A percentile compares a stretch with the other conserved stretches of the same genome.
Conservation (phyloP, 2,888 invertebrate genomes). For the Pasiphila rectangulata region DNA sequence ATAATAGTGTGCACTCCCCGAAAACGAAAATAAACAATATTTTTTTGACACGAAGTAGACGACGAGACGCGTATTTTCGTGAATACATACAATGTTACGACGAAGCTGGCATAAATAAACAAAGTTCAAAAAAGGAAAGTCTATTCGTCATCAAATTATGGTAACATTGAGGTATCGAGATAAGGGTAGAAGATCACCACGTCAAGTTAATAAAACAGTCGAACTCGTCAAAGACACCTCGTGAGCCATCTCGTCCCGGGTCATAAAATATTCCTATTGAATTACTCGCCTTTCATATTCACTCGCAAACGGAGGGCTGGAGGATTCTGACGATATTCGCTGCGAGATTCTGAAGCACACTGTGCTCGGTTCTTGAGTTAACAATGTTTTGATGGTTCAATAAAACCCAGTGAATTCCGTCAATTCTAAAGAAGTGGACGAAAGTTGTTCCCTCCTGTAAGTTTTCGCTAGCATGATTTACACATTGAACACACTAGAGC, state of each 20-base stretch:
- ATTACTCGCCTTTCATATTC: constrained; percentile 33
- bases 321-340: constrained; percentile 1
- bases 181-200: constrained; percentile 5
- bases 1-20: too few species aligned
- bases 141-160: not conserved
- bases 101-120: not conserved
- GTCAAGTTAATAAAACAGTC: constrained; percentile 16
- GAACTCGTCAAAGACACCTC: constrained; percentile 16
- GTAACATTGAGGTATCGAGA: constrained; percentile 7
- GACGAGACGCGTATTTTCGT: too few species aligned
- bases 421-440: not conserved
- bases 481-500: too few species aligned
- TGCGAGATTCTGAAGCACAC: not conserved
- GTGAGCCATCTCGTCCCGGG: constrained; percentile 14
- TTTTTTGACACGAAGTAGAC: too few species aligned
- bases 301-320: constrained; percentile 15
- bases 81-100: too few species aligned
- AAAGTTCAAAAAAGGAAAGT: not conserved
- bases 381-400: too few species aligned
- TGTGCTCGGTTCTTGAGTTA: not conserved
- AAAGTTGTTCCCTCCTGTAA: too few species aligned
- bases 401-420: too few species aligned
- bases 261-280: constrained; percentile 36
- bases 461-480: too few species aligned
- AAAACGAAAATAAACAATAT: too few species aligned